These are phyloP conservation scores for Myrmecophaga tridactyla DNA, from an alignment of 2,113 vertebrate genomes.

Conservation along the genomic window DNA sequence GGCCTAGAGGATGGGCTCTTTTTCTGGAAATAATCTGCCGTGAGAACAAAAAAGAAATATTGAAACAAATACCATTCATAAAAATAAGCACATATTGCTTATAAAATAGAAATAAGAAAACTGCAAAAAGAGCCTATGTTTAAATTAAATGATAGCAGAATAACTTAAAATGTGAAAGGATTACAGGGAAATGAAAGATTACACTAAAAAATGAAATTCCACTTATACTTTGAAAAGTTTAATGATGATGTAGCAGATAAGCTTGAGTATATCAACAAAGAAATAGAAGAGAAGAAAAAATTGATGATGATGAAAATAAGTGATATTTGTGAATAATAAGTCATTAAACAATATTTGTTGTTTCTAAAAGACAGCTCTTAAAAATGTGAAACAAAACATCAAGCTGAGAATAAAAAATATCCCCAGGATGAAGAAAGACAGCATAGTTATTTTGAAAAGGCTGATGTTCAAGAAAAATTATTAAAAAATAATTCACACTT, in stretches of 20 bases:
- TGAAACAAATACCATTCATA: neutral
- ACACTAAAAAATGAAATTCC: neutral
- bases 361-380: neutral
- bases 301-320: neutral
- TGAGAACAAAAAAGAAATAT: neutral
- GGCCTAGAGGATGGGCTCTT: neutral
- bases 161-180: neutral
- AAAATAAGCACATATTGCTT: neutral
- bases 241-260: neutral
- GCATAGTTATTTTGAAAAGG: neutral
- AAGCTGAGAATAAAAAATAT: neutral
- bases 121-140: neutral
- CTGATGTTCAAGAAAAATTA: neutral
- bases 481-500: neutral
- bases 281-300: neutral
- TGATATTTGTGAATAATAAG: neutral
- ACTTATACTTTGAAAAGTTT: neutral
- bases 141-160: neutral
- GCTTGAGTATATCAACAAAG: neutral
- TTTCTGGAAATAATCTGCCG: slow-evolving; percentile 9
- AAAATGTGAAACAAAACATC: neutral
- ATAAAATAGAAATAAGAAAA: neutral
- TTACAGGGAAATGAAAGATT: neutral
- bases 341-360: neutral
- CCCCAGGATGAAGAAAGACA: neutral